Percentiles rank a stretch among this genome's conserved stretches.
Evolutionary conservation across 2,113 vertebrate species (phyloP).

Genomic region (Lycocorax pyrrhopterus): DNA sequence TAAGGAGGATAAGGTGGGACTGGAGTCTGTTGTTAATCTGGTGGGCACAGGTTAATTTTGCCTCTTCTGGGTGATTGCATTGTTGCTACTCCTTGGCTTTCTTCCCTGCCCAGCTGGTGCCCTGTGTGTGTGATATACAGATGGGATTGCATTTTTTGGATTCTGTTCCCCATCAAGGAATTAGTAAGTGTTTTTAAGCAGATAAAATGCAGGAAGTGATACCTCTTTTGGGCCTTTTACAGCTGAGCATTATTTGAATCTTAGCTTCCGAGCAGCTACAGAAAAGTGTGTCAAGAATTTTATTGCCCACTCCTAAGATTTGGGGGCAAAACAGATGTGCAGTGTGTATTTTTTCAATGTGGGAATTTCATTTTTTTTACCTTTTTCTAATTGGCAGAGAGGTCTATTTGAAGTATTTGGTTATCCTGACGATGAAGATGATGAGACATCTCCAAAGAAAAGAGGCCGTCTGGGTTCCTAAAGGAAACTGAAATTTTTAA

Average conservation of each 20-base stretch:
- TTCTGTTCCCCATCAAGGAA: background rate
- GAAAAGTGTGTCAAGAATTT: background rate
- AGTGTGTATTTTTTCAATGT: background rate
- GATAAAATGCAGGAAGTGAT: background rate
- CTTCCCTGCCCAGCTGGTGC: background rate
- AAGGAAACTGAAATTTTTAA: slow-evolving; percentile 37
- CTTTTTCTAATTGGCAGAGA: slow-evolving; percentile 68
- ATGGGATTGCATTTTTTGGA: background rate
- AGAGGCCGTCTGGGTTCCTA: slow-evolving; percentile 88
- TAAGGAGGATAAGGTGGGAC: background rate
- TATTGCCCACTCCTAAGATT: background rate
- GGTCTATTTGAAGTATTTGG: slow-evolving; percentile 88
- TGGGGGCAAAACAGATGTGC: background rate
- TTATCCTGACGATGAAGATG: slow-evolving; percentile 89
- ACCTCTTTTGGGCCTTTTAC: background rate
- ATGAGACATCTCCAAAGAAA: slow-evolving; percentile 85
- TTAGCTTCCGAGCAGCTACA: background rate
- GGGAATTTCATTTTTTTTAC: background rate
- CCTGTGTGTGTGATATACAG: fast-evolving
- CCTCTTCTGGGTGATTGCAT: background rate
- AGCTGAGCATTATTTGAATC: background rate
- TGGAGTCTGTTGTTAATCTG: background rate
- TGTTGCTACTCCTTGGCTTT: background rate
- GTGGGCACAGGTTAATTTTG: background rate
- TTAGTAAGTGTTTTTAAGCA: background rate